A percentile compares a stretch with the other conserved stretches of the same genome.
phyloP scores from a whole-genome alignment of 2,797 vertebrate genomes.

The Cichlasoma orientale region DNA sequence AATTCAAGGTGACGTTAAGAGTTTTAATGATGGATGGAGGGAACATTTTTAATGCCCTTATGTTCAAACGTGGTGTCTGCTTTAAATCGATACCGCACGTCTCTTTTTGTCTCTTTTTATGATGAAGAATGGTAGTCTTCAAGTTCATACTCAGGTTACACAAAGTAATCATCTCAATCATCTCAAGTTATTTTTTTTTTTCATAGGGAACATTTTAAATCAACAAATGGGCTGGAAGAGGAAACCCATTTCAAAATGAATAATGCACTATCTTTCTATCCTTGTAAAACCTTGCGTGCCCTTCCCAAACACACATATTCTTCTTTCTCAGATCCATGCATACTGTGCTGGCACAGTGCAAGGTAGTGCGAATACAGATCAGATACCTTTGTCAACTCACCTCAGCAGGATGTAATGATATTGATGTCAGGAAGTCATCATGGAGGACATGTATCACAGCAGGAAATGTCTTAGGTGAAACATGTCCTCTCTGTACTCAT shows the following conservation, averaged over 20 bases:
- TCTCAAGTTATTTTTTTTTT: slow-evolving; percentile 7
- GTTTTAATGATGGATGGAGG: not conserved
- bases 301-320: slow-evolving; percentile 39
- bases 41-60: not conserved
- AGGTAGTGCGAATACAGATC: slow-evolving; percentile 33
- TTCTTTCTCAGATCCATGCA: slow-evolving; percentile 13
- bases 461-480: slow-evolving; percentile 77
- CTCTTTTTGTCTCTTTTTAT: not conserved
- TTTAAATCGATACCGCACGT: not conserved
- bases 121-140: not conserved
- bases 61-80: not conserved
- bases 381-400: slow-evolving; percentile 69
- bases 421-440: slow-evolving; percentile 79
- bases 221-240: slow-evolving; percentile 18
- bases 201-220: slow-evolving; percentile 12
- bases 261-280: not conserved
- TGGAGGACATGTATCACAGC: slow-evolving; percentile 77
- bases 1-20: not conserved
- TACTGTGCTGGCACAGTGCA: slow-evolving; percentile 34
- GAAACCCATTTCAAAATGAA: slow-evolving; percentile 29
- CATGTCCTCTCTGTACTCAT: slow-evolving; percentile 76
- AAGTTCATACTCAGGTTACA: not conserved
- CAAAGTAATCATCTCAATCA: slow-evolving; percentile 1
- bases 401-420: slow-evolving; percentile 75
- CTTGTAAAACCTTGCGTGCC: slow-evolving; percentile 45